Conservation (phyloP, 2,113 vertebrate species). For the Nerophis lumbriciformis region DNA sequence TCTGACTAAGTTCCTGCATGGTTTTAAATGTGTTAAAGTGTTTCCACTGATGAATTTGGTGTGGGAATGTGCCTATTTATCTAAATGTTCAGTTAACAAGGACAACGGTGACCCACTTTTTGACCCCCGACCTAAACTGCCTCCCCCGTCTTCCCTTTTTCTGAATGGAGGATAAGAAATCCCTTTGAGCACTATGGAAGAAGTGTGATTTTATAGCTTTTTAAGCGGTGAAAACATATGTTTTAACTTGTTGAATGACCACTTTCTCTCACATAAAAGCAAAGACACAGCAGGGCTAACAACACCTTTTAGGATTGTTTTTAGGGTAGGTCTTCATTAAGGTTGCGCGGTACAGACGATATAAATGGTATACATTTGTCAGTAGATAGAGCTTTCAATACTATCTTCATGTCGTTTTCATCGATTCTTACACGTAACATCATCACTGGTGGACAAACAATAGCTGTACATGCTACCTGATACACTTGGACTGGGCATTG, state of each 20-base stretch:
- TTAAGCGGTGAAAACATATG: neutral
- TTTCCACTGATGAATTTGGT: conserved; percentile 62
- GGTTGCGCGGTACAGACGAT: too few relatives aligned
- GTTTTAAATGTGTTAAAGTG: neutral
- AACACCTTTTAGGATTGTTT: too few relatives aligned
- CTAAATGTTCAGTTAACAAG: conserved; percentile 70
- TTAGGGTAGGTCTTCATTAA: too few relatives aligned
- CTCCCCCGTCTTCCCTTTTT: conserved; percentile 7
- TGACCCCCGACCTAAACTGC: neutral
- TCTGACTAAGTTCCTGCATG: too few relatives aligned
- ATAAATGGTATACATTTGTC: too few relatives aligned
- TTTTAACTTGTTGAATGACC: neutral
- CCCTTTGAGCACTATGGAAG: conserved; percentile 46
- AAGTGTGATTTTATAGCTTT: neutral
- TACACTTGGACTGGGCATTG: too few relatives aligned
- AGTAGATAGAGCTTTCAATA: too few relatives aligned
- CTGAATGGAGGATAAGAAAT: conserved; percentile 54
- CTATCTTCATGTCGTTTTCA: too few relatives aligned
- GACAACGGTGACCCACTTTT: conserved; percentile 60
- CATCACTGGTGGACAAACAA: too few relatives aligned
- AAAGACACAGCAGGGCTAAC: neutral
- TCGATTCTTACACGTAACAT: too few relatives aligned
- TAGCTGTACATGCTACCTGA: too few relatives aligned
- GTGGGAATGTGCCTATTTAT: conserved; percentile 62
- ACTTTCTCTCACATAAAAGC: neutral